Conservation (phyloP, 37 sponge, comb jelly and placozoan species). For the Hexactinellida sp. region DNA sequence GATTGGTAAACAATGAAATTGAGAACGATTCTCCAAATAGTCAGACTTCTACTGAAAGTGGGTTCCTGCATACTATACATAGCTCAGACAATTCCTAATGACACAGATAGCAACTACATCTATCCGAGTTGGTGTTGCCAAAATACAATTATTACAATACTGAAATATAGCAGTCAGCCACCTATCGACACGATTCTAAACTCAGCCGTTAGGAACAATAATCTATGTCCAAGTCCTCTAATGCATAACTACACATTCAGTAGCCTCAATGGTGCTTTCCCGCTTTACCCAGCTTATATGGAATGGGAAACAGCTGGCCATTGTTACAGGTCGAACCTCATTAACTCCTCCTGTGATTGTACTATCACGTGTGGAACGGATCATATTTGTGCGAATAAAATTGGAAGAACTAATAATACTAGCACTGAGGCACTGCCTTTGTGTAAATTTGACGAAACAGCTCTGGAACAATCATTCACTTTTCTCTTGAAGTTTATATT, state of each 20-base stretch:
- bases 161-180: background rate
- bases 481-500: background rate
- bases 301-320: background rate
- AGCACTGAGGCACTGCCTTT: background rate
- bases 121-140: slow-evolving; percentile 1
- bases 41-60: background rate
- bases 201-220: background rate
- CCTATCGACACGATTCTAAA: background rate
- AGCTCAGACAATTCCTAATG: background rate
- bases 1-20: background rate
- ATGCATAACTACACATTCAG: background rate
- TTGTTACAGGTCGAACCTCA: background rate
- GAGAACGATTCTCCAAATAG: background rate
- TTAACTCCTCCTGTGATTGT: background rate
- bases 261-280: background rate
- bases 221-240: background rate
- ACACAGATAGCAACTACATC: background rate
- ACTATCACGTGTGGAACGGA: background rate
- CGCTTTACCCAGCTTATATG: background rate
- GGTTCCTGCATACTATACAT: slow-evolving; percentile 1
- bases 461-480: background rate
- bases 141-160: background rate
- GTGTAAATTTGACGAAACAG: background rate
- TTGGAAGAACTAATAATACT: background rate
- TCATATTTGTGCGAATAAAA: background rate